Base-by-base conservation (phyloP, 2,888 invertebrate species). In the Dryomyza anilis region DNA sequence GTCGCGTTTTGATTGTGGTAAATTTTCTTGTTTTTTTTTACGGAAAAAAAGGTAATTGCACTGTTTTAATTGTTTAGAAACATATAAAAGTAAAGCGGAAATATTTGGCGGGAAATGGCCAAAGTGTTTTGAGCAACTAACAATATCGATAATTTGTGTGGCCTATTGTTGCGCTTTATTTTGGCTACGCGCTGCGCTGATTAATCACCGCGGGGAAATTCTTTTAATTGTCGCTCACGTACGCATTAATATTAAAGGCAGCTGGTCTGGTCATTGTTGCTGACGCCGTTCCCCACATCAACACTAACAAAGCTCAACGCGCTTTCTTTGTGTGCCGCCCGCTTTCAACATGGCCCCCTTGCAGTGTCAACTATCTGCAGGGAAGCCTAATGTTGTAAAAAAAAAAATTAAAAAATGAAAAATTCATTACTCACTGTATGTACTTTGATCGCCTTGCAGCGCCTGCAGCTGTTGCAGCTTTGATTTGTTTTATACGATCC, bases 181-280 rank as follows among this genome's bases (percentile, higher is more conserved):
- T 48, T 23, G 21, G 23, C 23, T 25, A 21, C 21, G 33, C 12
- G 36, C 10, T 39, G 21, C 45, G 29, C 29, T 58, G 45, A 27
- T 58, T 56, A 45, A 58, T 58, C 29, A 45, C 45, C 29, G n/a
- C 43, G 27, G 58, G 29, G 45, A 58, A 58, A 45, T 58, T 58
- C 29, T 58, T 36, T 46, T 43, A 52, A 52, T 52, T 25, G 52
- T 52, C 33, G 55, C n/a, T 55, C 55, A 55, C 55, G 55, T 55
- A 55, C 55, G 30, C 33, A 33, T n/a, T n/a, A n/a, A 33, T 19
- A 16, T 33, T 21, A 25, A 21, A 16, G 30, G 19, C 33, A 16
- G 55, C 21, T 33, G 33, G 2, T 19, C 8, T 12, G 6, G 19
- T 5, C 23, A 25, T 25, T 25, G n/a, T 10, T 1, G n/a, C 23